Evolutionary conservation across 2,797 vertebrate species (phyloP), one percentile per base, ranked within the genome.

Genomic region (Apodemus agrarius): DNA sequence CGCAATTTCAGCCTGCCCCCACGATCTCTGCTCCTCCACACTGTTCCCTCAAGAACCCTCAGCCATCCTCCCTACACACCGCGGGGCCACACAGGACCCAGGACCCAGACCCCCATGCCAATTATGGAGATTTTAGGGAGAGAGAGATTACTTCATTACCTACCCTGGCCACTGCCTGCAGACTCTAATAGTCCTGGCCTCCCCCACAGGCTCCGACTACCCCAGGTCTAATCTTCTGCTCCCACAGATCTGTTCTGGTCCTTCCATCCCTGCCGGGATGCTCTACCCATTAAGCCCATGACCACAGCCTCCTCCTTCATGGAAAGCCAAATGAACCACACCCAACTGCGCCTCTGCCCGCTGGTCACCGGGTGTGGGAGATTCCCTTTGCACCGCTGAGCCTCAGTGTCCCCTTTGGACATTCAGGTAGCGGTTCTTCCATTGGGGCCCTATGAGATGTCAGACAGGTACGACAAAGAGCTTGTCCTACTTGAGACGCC

Each of bases 401-500:
- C 46, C 74, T 76, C 12, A 0, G 61, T 24, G 49, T 89, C 88
- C 65, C 83, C 43, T 37, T 17, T 10, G 57, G 81, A 26, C 1
- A 1, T 4, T 7, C 6, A 31, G 2, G 29, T 37, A 21, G 1
- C 6, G 1, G 65, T 61, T 37, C 67, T 1, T 17, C 22, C 61
- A 19, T 22, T 7, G 1, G 31, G 46, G 46, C 19, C 22, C 80
- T 12, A 0, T 1, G 9, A 93, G 10, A 34, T n/a, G n/a, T 54
- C n/a, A 4, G 59, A 69, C 21, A 26, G n/a, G 43, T 1, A 17
- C 2, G 3, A n/a, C 12, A 3, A 31, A 40, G 34, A 3, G 3
- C 17, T 5, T 4, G 6, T 10, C 16, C 16, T 19, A 21, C 3
- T 29, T 8, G 17, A 2, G 74, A 8, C 1, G 1, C 7, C 4